phyloP scores from a whole-genome alignment of 2,113 vertebrate genomes.

The Ceratotherium simum region DNA sequence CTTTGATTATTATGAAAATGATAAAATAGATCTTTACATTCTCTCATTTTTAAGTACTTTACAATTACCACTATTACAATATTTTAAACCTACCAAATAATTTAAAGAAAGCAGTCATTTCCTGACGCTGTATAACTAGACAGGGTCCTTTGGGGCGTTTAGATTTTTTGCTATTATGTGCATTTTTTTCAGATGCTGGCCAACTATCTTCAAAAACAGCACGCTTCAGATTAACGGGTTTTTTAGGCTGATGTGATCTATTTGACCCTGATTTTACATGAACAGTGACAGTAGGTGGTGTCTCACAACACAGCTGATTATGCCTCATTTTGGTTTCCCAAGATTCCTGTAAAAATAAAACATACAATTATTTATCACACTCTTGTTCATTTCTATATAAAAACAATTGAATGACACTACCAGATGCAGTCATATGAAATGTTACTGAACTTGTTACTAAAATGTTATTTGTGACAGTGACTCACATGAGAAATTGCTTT shows the following conservation, averaged over 20 bases:
- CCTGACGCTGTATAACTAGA: slow-evolving; percentile 92
- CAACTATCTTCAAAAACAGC: slow-evolving; percentile 84
- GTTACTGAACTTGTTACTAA: slow-evolving; percentile 56
- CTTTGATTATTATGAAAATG: slow-evolving; percentile 36
- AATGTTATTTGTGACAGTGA: slow-evolving; percentile 51
- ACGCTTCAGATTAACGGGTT: slow-evolving; percentile 85
- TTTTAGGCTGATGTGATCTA: slow-evolving; percentile 87
- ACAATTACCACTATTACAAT: slow-evolving; percentile 32
- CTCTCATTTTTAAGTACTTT: slow-evolving; percentile 55
- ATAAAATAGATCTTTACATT: slow-evolving; percentile 51
- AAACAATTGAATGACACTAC: slow-evolving; percentile 43
- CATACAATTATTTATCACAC: slow-evolving; percentile 74
- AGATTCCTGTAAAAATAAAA: slow-evolving; percentile 85
- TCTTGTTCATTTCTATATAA: slow-evolving; percentile 52
- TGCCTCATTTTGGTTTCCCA: slow-evolving; percentile 88
- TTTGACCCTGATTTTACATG: slow-evolving; percentile 85
- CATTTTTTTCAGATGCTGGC: slow-evolving; percentile 84
- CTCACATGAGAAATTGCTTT: slow-evolving; percentile 46
- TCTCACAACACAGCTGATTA: slow-evolving; percentile 85
- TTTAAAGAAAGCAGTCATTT: slow-evolving; percentile 96
- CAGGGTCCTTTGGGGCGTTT: slow-evolving; percentile 83
- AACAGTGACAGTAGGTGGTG: slow-evolving; percentile 89
- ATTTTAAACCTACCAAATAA: slow-evolving; percentile 92
- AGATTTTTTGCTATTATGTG: slow-evolving; percentile 76
- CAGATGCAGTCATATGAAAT: slow-evolving; percentile 37